These are phyloP conservation scores for Oreochromis mossambicus DNA, from an alignment of 2,797 vertebrate genomes.

Conservation along the genomic window DNA sequence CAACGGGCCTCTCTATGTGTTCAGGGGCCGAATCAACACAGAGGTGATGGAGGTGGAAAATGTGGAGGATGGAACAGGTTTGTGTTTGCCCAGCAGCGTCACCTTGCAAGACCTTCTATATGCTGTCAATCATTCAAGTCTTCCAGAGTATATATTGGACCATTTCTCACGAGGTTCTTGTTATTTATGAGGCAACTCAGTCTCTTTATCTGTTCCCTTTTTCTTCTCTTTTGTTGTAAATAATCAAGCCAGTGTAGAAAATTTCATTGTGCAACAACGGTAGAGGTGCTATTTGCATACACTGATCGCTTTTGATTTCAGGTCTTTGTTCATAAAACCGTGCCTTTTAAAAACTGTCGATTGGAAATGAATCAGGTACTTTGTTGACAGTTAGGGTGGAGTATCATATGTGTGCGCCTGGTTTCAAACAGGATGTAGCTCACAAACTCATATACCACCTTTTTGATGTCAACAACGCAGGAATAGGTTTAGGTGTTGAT, in stretches of 20 bases:
- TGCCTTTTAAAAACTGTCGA: not conserved
- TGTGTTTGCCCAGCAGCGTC: slow-evolving; percentile 80
- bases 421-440: slow-evolving; percentile 64
- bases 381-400: slow-evolving; percentile 70
- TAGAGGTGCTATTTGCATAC: not conserved
- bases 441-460: slow-evolving; percentile 6
- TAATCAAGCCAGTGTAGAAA: not conserved
- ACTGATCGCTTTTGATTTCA: not conserved
- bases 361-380: slow-evolving; percentile 39
- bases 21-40: slow-evolving; percentile 94
- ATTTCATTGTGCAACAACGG: not conserved
- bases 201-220: not conserved
- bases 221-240: not conserved
- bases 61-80: slow-evolving; percentile 97
- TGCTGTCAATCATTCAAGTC: slow-evolving; percentile 7
- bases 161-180: not conserved
- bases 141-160: not conserved
- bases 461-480: slow-evolving; percentile 18
- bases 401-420: slow-evolving; percentile 17
- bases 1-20: slow-evolving; percentile 93
- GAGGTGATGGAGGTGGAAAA: slow-evolving; percentile 99
- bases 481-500: slow-evolving; percentile 1
- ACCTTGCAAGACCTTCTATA: not conserved
- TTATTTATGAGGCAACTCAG: not conserved
- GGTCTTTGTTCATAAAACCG: not conserved